Evolutionary conservation across 2,797 vertebrate species (phyloP).

Genomic region (Catharus ustulatus): DNA sequence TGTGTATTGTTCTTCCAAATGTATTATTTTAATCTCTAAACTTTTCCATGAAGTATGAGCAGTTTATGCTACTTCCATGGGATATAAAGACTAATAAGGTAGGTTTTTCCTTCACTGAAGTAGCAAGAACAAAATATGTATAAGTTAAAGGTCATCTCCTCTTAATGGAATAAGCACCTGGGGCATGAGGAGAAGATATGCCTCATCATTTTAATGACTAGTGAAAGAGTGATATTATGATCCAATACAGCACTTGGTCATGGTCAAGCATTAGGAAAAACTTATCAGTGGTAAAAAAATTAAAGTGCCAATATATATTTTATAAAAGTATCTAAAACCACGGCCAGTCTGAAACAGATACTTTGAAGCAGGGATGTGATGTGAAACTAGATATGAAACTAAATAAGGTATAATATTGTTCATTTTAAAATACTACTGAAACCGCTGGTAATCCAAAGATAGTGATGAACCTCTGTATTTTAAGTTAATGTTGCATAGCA

Average conservation of each 20-base stretch:
- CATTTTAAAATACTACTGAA: background rate
- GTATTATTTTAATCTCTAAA: background rate
- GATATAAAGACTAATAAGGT: background rate
- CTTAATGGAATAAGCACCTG: background rate
- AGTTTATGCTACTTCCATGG: background rate
- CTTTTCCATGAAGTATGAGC: background rate
- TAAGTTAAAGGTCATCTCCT: background rate
- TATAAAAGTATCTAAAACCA: background rate
- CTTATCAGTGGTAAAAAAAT: background rate
- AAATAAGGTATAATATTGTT: background rate
- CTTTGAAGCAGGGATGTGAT: background rate
- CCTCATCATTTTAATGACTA: background rate
- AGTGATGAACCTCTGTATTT: fast-evolving
- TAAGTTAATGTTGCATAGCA: background rate
- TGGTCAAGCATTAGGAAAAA: background rate
- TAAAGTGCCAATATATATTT: background rate
- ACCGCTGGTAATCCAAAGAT: background rate
- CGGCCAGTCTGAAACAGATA: background rate
- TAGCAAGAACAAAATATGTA: background rate
- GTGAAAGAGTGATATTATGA: background rate
- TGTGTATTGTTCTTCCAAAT: background rate
- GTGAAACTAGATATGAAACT: background rate
- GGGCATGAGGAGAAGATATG: background rate
- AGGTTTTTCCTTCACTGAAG: background rate
- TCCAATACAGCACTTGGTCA: background rate